Conservation (phyloP, 1,140 invertebrate genomes). For the Uloborus diversus region DNA sequence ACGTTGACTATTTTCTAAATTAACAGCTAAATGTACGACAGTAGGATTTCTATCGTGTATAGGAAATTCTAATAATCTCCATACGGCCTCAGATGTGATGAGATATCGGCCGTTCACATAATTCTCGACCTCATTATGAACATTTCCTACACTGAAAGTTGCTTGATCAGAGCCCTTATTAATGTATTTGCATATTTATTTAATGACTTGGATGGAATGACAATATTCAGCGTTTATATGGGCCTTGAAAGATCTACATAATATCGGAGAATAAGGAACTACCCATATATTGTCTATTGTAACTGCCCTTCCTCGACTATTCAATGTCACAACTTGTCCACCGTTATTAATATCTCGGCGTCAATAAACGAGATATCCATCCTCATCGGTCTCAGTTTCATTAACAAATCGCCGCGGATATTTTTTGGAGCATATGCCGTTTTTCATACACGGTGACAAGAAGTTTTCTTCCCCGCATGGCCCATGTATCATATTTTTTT, state of each 20-base stretch:
- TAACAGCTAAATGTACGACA: constrained; percentile 65
- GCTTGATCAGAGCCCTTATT: no score
- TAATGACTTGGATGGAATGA: constrained; percentile 2
- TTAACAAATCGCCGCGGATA: neutral
- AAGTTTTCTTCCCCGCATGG: neutral
- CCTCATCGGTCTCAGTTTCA: constrained; percentile 1
- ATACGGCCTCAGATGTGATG: constrained; percentile 57
- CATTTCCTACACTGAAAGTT: neutral
- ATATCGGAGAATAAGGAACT: neutral
- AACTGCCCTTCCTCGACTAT: neutral
- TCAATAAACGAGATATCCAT: constrained; percentile 27
- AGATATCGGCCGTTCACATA: constrained; percentile 52
- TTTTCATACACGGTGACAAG: neutral
- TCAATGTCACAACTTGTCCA: neutral
- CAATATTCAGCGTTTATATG: constrained; percentile 12
- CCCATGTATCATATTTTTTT: constrained; percentile 65
- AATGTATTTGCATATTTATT: no score
- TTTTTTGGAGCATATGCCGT: neutral
- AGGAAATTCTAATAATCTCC: constrained; percentile 58
- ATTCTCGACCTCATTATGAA: neutral
- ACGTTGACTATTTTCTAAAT: constrained; percentile 64
- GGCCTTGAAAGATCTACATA: neutral
- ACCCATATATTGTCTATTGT: constrained; percentile 1
- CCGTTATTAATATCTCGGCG: neutral
- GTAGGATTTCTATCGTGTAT: constrained; percentile 65